phyloP scores from a whole-genome alignment of 2,113 vertebrate genomes.

The Eretmodus cyanostictus region DNA sequence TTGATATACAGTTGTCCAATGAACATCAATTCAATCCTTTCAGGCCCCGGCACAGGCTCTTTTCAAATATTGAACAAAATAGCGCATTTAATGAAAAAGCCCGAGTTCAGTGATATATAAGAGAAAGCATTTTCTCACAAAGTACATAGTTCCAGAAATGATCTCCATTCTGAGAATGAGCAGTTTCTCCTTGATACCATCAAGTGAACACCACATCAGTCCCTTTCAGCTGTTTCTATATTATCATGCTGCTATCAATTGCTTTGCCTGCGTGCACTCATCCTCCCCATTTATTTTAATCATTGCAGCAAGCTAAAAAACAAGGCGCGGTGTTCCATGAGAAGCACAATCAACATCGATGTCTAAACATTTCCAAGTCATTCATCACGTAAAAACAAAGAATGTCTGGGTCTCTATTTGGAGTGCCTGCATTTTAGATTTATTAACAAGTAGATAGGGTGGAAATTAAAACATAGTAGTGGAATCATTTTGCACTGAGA shows the following conservation, averaged over 20 bases:
- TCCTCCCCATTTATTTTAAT: constrained; percentile 21
- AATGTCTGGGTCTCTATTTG: neutral
- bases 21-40: constrained; percentile 32
- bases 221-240: constrained; percentile 37
- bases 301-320: neutral
- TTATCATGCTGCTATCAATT: constrained; percentile 3
- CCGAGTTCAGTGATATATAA: constrained; percentile 14
- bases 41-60: neutral
- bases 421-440: neutral
- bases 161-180: constrained; percentile 56
- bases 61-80: constrained; percentile 39
- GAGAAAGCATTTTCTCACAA: constrained; percentile 26
- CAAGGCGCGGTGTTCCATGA: neutral
- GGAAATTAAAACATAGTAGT: constrained; percentile 16
- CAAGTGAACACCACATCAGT: constrained; percentile 48
- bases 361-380: constrained; percentile 22
- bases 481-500: neutral
- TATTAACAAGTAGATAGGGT: neutral
- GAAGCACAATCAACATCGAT: neutral
- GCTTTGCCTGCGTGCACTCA: neutral
- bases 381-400: constrained; percentile 13
- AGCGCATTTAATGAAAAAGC: constrained; percentile 49
- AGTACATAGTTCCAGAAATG: constrained; percentile 34
- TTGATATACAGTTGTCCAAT: constrained; percentile 24
- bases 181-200: constrained; percentile 44